Conservation (phyloP, 2,113 vertebrate species). For the Cinclus cinclus region DNA sequence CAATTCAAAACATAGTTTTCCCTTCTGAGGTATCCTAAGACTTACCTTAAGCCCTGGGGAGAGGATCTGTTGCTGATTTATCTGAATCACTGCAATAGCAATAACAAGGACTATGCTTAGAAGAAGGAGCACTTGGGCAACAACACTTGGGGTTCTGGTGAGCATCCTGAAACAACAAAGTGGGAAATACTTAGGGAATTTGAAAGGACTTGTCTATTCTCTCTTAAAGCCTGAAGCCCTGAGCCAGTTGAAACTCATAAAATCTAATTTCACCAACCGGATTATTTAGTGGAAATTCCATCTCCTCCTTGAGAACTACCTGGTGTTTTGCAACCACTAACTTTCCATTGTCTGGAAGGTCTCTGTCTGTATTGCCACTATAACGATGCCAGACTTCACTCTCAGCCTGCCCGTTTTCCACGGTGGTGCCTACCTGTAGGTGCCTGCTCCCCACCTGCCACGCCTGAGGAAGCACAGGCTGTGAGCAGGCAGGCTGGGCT, state of each 20-base stretch:
- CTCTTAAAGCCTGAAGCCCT: neutral
- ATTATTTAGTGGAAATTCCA: neutral
- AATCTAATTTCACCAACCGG: neutral
- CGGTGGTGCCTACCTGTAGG: neutral
- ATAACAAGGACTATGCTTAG: slow-evolving; percentile 84
- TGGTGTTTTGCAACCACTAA: neutral
- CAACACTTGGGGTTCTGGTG: slow-evolving; percentile 72
- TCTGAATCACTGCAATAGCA: slow-evolving; percentile 85
- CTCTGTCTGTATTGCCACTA: neutral
- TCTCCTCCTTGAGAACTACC: neutral
- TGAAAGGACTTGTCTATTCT: neutral
- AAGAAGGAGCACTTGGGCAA: slow-evolving; percentile 80
- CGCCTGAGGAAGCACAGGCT: neutral
- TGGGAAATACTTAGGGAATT: neutral
- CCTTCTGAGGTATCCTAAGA: neutral
- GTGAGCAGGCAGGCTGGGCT: neutral
- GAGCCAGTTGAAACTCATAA: neutral
- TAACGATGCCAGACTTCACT: neutral
- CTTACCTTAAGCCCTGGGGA: slow-evolving; percentile 84
- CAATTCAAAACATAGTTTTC: neutral
- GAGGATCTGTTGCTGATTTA: slow-evolving; percentile 70
- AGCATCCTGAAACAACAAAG: slow-evolving; percentile 61
- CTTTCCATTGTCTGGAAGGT: neutral
- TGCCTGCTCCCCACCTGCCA: neutral
- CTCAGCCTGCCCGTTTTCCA: neutral